phyloP scores from a whole-genome alignment of 2,113 vertebrate species.

The Saguinus midas region DNA sequence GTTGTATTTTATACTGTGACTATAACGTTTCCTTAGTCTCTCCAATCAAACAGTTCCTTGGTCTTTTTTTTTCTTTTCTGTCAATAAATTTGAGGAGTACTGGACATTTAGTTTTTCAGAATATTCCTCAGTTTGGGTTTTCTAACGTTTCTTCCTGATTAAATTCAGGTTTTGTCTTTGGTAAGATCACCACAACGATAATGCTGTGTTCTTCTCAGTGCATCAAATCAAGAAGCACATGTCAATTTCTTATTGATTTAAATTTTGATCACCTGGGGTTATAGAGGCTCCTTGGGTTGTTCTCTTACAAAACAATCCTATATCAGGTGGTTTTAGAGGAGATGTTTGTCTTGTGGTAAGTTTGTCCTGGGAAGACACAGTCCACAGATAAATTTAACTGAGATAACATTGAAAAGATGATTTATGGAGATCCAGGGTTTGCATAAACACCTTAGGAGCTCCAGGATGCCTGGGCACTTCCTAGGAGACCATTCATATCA shows the following conservation, averaged over 20 bases:
- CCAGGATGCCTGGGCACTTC: background rate
- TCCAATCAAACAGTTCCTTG: background rate
- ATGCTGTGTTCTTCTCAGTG: background rate
- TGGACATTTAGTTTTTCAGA: background rate
- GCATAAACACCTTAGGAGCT: background rate
- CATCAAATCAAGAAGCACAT: background rate
- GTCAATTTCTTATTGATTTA: background rate
- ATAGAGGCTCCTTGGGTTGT: background rate
- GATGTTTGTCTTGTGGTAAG: background rate
- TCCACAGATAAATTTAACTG: background rate
- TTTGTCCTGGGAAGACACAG: background rate
- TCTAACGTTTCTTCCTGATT: background rate
- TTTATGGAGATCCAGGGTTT: background rate
- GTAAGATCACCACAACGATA: background rate
- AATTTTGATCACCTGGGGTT: background rate
- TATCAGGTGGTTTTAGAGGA: background rate
- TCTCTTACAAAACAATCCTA: background rate
- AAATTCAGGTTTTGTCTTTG: background rate
- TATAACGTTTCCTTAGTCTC: background rate
- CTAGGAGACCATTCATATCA: background rate
- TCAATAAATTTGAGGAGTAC: background rate
- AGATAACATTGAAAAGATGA: background rate
- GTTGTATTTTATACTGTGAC: background rate
- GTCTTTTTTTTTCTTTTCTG: background rate
- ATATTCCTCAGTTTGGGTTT: background rate